These are phyloP conservation scores for Odocoileus hemionus DNA, from an alignment of 2,113 vertebrate species.

Conservation along the genomic window DNA sequence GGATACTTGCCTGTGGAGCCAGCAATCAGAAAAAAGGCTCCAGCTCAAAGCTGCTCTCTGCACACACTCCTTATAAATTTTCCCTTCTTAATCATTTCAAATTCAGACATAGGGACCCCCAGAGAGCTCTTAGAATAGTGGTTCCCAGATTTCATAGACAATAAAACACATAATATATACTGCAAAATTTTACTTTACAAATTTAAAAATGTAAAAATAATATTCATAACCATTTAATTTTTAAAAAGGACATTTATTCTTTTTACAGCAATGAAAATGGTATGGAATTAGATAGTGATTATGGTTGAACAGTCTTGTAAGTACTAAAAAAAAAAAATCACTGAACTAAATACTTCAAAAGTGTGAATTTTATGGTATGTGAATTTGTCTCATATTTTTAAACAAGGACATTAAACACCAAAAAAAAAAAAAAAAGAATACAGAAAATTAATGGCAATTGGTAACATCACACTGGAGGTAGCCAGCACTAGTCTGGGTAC, in stretches of 20 bases:
- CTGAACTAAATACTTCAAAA: neutral
- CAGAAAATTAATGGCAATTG: neutral
- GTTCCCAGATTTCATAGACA: neutral
- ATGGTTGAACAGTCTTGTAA: neutral
- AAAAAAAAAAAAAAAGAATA: neutral
- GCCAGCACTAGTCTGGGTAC: neutral
- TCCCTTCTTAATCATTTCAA: neutral
- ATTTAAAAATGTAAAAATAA: slow-evolving; percentile 4
- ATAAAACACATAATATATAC: neutral
- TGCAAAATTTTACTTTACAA: neutral
- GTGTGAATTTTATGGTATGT: neutral
- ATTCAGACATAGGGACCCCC: neutral
- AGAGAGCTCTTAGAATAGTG: neutral
- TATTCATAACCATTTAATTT: neutral
- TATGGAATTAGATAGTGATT: neutral
- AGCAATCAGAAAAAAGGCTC: neutral
- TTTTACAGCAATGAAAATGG: neutral
- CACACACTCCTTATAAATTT: neutral
- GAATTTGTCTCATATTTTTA: neutral
- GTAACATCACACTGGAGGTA: neutral
- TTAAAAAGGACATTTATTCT: neutral
- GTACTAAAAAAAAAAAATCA: neutral
- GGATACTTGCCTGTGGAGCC: neutral
- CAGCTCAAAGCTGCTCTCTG: neutral
- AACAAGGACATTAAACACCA: neutral